phyloP scores from a whole-genome alignment of 2,888 invertebrate species.

The Lysandra bellargus region DNA sequence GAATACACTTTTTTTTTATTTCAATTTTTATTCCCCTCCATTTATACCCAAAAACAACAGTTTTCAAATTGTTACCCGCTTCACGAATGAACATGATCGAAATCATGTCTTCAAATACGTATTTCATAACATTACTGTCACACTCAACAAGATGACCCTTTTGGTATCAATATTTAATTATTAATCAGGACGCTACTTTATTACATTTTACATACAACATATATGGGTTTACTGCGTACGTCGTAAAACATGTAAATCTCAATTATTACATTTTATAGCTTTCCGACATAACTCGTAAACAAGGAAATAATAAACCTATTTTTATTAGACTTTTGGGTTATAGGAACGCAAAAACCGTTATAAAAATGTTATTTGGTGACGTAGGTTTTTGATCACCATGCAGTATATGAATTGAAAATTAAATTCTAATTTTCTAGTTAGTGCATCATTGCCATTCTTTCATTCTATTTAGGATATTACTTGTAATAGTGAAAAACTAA shows the following conservation, averaged over 20 bases:
- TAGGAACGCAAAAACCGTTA: background rate
- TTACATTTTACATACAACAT: background rate
- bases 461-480: no score
- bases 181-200: background rate
- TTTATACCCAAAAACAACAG: no score
- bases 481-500: background rate
- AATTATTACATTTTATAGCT: constrained; percentile 8
- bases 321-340: background rate
- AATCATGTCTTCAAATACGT: background rate
- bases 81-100: no score
- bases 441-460: no score
- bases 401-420: no score
- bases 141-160: background rate
- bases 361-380: background rate
- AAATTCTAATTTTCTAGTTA: no score
- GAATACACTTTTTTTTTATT: no score
- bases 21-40: no score
- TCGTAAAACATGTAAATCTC: constrained; percentile 19
- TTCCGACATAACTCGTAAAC: background rate
- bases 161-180: background rate
- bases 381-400: background rate
- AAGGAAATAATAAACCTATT: constrained; percentile 18
- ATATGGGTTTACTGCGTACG: background rate
- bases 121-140: background rate
- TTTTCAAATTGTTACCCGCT: no score